Conservation (phyloP, 2,113 vertebrate genomes). For the Anolis carolinensis region DNA sequence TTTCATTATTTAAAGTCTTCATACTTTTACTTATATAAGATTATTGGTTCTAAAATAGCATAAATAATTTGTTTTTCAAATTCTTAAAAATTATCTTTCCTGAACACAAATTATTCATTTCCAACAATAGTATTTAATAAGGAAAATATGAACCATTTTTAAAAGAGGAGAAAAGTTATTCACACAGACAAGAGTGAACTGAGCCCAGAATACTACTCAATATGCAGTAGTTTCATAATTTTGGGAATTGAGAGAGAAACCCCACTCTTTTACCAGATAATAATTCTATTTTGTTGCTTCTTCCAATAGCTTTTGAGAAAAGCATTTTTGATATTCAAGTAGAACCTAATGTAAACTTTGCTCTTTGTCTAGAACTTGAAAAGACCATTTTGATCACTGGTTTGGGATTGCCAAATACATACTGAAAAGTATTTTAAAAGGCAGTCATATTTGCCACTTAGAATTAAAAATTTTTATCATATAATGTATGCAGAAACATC, state of each 20-base stretch:
- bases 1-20: constrained; percentile 63
- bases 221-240: constrained; percentile 24
- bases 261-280: not conserved
- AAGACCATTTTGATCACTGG: not conserved
- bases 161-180: not conserved
- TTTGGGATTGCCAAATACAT: not conserved
- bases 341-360: not conserved
- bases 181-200: too few relatives aligned
- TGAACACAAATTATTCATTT: constrained; percentile 8
- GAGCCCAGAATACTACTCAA: not conserved
- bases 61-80: constrained; percentile 43
- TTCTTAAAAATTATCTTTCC: not conserved
- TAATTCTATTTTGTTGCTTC: not conserved
- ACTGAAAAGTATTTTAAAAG: not conserved
- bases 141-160: not conserved
- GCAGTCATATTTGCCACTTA: not conserved
- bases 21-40: constrained; percentile 64
- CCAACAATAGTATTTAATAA: constrained; percentile 23
- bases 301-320: not conserved
- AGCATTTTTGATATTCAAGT: not conserved
- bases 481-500: not conserved
- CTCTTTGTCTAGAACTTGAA: not conserved
- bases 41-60: constrained; percentile 57
- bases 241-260: not conserved
- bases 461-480: not conserved